Percentiles rank a stretch among this genome's conserved stretches.
Conservation (phyloP, 23 tunicate species). For the Oikopleura albicans region DNA sequence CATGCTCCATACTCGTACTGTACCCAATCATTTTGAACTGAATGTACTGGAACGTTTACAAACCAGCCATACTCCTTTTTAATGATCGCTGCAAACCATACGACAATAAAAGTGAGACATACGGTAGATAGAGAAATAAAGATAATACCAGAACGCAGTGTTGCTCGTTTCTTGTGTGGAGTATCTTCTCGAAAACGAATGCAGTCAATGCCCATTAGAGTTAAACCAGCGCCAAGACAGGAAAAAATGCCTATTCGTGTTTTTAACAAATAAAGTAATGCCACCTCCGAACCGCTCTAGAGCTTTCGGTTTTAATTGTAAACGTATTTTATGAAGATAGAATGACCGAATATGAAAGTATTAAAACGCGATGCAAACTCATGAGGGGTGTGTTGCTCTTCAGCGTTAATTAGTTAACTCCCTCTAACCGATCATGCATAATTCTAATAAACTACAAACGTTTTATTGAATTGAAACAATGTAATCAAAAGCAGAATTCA, state of each 20-base stretch:
- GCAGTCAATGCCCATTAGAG: background rate
- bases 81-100: background rate
- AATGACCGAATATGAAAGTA: no score
- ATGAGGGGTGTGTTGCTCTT: no score
- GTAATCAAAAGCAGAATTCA: no score
- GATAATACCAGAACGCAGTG: background rate
- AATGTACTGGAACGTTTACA: background rate
- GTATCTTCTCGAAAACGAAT: background rate
- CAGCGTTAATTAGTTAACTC: no score
- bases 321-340: no score
- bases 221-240: background rate
- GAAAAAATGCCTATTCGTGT: background rate
- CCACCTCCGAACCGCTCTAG: no score
- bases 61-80: background rate
- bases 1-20: constrained; percentile 6
- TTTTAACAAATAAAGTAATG: no score
- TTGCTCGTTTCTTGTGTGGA: background rate
- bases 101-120: background rate
- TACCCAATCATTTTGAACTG: background rate
- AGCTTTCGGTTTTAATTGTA: no score
- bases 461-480: no score
- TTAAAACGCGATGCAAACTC: no score
- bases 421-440: no score
- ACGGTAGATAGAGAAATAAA: background rate
- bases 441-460: no score